Base-by-base conservation (phyloP, 2,888 invertebrate genomes). In the Leptarthrus brevirostris region DNA sequence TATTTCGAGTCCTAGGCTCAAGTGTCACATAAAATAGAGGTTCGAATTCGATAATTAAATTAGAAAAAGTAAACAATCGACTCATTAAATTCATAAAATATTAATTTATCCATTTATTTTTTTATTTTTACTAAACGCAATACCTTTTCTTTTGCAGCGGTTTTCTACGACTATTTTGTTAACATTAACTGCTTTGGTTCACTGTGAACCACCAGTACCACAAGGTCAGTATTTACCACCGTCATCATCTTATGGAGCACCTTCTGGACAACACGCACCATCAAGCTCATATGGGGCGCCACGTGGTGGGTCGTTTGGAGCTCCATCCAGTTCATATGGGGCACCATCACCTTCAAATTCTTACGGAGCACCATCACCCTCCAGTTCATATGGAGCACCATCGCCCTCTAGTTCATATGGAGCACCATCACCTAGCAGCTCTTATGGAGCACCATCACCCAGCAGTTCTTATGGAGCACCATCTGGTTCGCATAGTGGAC, bases 281-380 rank as follows among this genome's bases (percentile, higher is more conserved):
- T 81, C 86, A 12, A 83, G 82, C 78, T 82, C 80, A 76, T 88
- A 87, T 74, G 83, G 86, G 56, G 82, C 87, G n/a, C 87, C 86
- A 58, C 74, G 74, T 24, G 54, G 74, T 30, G 69, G 69, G 8
- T 30, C 30, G 8, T 30, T 30, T 40, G 78, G 79, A 72, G 84
- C 85, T 49, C 86, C 86, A 30, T 81, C 86, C 10, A 83, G 82
- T 79, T 82, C 80, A 76, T 88, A 87, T 74, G 83, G 86, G 56
- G 82, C 87, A 14, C 81, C 86, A 53, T 83, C 85, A 18, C 87
- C 86, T 0, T 86, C 87, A 5, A 79, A 81, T 20, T 78, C 77
- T 0, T 86, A 86, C 56, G 84, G 84, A 5, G 78, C 81, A 2
- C 83, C 85, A 0, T 81, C 83, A 74, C 86, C 86, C 26, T 81